Percentiles rank a stretch among this genome's conserved stretches.
Evolutionary conservation across 2,797 vertebrate species (phyloP).

Genomic region (Anguilla obscura): DNA sequence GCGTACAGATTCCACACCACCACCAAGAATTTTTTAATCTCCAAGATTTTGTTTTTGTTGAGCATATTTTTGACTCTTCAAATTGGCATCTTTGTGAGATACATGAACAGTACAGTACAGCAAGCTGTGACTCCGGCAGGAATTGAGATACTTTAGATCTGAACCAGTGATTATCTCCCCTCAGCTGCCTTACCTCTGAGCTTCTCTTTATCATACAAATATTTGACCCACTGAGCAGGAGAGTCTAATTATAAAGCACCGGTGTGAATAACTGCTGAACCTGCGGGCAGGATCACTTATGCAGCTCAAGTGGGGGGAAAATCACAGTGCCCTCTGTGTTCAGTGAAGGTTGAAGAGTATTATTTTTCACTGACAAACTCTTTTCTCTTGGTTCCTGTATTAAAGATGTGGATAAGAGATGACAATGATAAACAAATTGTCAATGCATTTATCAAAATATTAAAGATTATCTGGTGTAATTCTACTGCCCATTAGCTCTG

Average conservation of each 20-base stretch:
- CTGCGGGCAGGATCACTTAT: constrained; percentile 1
- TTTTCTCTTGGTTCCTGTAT: background rate
- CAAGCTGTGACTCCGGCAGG: background rate
- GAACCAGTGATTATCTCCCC: constrained; percentile 10
- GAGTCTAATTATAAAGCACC: constrained; percentile 5
- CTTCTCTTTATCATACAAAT: constrained; percentile 1
- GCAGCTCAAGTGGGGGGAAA: background rate
- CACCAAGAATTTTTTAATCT: background rate
- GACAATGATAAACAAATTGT: background rate
- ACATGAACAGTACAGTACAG: background rate
- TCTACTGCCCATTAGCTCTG: background rate
- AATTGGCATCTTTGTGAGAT: background rate
- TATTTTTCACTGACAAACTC: constrained; percentile 10
- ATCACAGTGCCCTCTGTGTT: constrained; percentile 9
- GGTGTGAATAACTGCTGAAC: background rate
- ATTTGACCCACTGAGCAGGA: constrained; percentile 9
- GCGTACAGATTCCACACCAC: background rate
- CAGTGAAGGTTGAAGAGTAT: constrained; percentile 11
- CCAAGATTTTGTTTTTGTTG: background rate
- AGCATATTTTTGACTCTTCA: background rate
- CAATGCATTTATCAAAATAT: background rate
- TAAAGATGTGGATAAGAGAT: background rate
- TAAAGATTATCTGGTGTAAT: background rate
- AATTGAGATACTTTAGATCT: background rate
- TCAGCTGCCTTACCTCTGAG: background rate